A percentile compares a stretch with the other conserved stretches of the same genome.
Evolutionary conservation across 2,113 vertebrate species (phyloP).

Genomic region (Colinus virginianus): DNA sequence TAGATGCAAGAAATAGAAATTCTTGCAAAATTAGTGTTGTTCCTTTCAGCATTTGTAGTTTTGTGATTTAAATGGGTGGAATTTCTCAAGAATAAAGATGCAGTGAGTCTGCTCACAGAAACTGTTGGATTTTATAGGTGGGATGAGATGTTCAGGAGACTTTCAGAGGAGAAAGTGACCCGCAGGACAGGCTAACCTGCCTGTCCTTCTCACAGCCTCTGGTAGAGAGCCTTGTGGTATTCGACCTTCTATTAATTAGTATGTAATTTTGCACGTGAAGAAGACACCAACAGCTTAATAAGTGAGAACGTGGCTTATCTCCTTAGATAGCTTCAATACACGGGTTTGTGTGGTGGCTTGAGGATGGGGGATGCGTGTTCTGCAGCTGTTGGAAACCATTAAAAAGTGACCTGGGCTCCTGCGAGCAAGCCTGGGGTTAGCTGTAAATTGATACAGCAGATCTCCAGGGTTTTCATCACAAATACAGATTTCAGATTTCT

Average conservation of each 20-base stretch:
- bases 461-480: neutral
- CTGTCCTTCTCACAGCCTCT: neutral
- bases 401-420: neutral
- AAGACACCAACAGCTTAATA: neutral
- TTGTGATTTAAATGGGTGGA: neutral
- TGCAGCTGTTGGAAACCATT: constrained; percentile 42
- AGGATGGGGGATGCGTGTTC: neutral
- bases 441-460: constrained; percentile 16
- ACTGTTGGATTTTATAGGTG: neutral
- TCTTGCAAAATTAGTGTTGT: neutral
- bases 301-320: neutral
- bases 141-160: neutral
- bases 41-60: neutral
- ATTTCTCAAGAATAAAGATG: neutral
- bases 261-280: neutral
- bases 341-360: neutral
- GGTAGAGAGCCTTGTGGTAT: neutral
- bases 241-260: neutral
- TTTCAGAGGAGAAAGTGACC: neutral
- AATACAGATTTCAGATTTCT: constrained; percentile 5
- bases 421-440: constrained; percentile 6
- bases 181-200: neutral
- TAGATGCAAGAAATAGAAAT: neutral
- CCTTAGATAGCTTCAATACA: neutral
- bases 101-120: neutral